Evolutionary conservation across 2,888 invertebrate genomes (phyloP), one percentile per base, ranked within the genome.

Genomic region (Drosophila antonietae): DNA sequence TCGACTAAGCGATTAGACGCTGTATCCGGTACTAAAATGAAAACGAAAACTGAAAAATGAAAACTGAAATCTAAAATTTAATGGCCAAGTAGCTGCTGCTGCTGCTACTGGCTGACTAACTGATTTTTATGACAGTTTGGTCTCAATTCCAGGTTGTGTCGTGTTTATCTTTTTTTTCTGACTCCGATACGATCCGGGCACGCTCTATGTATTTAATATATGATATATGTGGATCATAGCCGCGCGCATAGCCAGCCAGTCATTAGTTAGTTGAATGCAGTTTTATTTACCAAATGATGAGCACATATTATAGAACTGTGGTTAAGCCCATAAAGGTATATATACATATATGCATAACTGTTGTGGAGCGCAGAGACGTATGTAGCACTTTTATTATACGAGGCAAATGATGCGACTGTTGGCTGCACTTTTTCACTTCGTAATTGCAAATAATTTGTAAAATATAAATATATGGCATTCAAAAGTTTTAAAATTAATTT

Each of bases 101-200:
- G 44, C 14, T 3, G n/a, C 41, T 39, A n/a, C 39, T 18, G 58
- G 68, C 68, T 74, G 23, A 80, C 85, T 85, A 84, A 87, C 86
- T 88, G 90, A 89, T 82, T 89, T 83, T 88, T 70, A 81, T 88
- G 80, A 82, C 75, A 75, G 75, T 89, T 85, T 82, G 88, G 82
- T 88, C 90, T 85, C 86, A 68, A 81, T 84, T 78, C 68, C 80
- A 76, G 59, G 51, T 65, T 68, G 57, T 58, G 67, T 71, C 74
- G 68, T 72, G 64, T 78, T 73, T 67, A 28, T 10, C 12, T 66
- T 52, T 68, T 67, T 71, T 67, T 68, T 73, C 68, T 66, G 43
- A 60, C 67, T 56, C 58, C 56, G 63, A 75, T 75, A 57, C 51
- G 55, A 55, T 55, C 53, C 68, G 41, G 65, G 55, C 70, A 78